phyloP scores from a whole-genome alignment of 2,888 invertebrate genomes.

The Apoderus coryli region DNA sequence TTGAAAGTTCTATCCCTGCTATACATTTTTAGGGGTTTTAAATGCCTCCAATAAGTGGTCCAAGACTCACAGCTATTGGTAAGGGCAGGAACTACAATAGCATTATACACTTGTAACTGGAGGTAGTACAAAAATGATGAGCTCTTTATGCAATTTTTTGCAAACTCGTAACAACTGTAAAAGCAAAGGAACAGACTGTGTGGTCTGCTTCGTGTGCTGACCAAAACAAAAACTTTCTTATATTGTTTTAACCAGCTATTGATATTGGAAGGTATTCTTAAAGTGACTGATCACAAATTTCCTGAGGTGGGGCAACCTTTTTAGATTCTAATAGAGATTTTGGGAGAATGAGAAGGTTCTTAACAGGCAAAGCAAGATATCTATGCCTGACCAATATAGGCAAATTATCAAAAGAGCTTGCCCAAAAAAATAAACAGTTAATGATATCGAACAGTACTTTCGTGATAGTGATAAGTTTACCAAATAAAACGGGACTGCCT shows the following conservation, averaged over 20 bases:
- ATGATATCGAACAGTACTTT: constrained; percentile 18
- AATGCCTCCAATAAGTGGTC: too few relatives aligned
- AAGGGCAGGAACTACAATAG: too few relatives aligned
- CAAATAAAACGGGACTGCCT: constrained; percentile 11
- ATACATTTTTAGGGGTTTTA: too few relatives aligned
- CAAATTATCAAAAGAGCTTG: constrained; percentile 18
- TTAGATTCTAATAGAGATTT: constrained; percentile 26
- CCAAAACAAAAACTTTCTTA: constrained; percentile 22
- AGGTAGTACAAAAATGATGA: constrained; percentile 7
- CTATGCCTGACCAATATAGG: constrained; percentile 21
- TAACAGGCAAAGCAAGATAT: constrained; percentile 20
- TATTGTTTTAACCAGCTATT: constrained; percentile 19
- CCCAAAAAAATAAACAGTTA: constrained; percentile 17
- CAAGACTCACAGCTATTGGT: too few relatives aligned
- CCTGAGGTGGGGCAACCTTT: constrained; percentile 24
- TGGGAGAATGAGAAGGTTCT: constrained; percentile 23
- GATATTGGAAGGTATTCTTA: constrained; percentile 20
- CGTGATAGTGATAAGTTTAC: constrained; percentile 14
- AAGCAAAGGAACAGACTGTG: constrained; percentile 13
- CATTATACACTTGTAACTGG: too few relatives aligned
- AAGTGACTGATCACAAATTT: constrained; percentile 24
- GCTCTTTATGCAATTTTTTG: constrained; percentile 6
- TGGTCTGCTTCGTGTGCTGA: constrained; percentile 22
- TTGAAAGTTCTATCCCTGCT: too few relatives aligned
- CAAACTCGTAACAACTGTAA: constrained; percentile 11